phyloP scores from a whole-genome alignment of 2,113 vertebrate species.

The Melanotaenia duboulayi region DNA sequence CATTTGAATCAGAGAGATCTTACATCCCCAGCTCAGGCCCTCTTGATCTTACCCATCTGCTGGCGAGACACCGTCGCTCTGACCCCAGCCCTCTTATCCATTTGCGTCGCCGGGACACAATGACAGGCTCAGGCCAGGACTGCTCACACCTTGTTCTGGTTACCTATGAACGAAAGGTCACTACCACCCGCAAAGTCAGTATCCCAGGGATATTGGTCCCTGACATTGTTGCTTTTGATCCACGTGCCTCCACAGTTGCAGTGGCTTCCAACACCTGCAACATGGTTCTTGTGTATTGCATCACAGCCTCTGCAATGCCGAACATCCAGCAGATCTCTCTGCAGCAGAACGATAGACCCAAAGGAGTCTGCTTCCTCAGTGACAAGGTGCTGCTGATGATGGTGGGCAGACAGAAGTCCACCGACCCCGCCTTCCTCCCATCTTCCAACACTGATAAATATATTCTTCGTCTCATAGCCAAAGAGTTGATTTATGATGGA shows the following conservation, averaged over 20 bases:
- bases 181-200: slow-evolving; percentile 88
- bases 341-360: slow-evolving; percentile 90
- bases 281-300: slow-evolving; percentile 89
- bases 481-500: slow-evolving; percentile 83
- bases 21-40: slow-evolving; percentile 80
- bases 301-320: slow-evolving; percentile 86
- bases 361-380: slow-evolving; percentile 92
- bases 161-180: slow-evolving; percentile 89
- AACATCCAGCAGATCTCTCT: slow-evolving; percentile 92
- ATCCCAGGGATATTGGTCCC: slow-evolving; percentile 95
- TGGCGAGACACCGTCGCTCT: slow-evolving; percentile 79
- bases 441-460: slow-evolving; percentile 93
- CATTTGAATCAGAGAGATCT: slow-evolving; percentile 79
- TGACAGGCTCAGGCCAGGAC: slow-evolving; percentile 90
- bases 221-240: slow-evolving; percentile 91
- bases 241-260: slow-evolving; percentile 84
- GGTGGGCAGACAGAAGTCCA: slow-evolving; percentile 90
- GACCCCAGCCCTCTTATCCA: slow-evolving; percentile 88
- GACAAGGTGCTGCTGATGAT: slow-evolving; percentile 89
- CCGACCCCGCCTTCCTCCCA: slow-evolving; percentile 89
- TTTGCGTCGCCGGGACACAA: slow-evolving; percentile 85
- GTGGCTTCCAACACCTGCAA: slow-evolving; percentile 93
- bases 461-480: slow-evolving; percentile 83
- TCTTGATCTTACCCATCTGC: slow-evolving; percentile 89
- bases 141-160: slow-evolving; percentile 93